Percentiles rank a stretch among this genome's conserved stretches.
Evolutionary conservation across 1,140 invertebrate species (phyloP).

Genomic region (Amphibalanus amphitrite): DNA sequence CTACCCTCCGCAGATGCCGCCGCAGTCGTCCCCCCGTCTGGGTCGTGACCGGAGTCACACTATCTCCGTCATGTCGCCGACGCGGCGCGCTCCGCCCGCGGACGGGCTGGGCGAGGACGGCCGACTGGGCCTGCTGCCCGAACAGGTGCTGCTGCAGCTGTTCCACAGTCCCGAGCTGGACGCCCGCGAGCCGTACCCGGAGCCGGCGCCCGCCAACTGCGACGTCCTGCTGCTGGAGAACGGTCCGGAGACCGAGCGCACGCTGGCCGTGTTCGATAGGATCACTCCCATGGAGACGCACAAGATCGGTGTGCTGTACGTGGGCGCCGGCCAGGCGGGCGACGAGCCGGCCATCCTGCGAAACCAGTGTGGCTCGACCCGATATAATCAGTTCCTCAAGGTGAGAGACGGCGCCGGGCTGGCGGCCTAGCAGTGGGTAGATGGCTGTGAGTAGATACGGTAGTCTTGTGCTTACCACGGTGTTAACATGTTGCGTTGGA

Average conservation of each 20-base stretch:
- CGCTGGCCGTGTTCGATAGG: conserved; percentile 41
- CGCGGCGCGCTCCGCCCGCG: conserved; percentile 22
- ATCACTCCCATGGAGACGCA: conserved; percentile 80
- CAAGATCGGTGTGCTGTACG: conserved; percentile 86
- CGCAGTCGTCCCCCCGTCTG: conserved; percentile 15
- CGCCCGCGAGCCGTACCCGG: too few relatives aligned
- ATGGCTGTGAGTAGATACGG: too few relatives aligned
- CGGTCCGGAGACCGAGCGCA: conserved; percentile 32
- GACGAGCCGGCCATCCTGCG: conserved; percentile 70
- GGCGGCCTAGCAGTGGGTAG: too few relatives aligned
- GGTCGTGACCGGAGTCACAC: conserved; percentile 53
- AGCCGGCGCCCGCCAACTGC: background rate
- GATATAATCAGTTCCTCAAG: conserved; percentile 34
- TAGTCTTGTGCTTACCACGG: too few relatives aligned
- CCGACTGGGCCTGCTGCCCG: background rate
- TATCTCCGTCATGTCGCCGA: conserved; percentile 66
- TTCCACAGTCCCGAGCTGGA: conserved; percentile 16
- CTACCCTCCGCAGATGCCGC: conserved; percentile 8
- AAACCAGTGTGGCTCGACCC: conserved; percentile 64
- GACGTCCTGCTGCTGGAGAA: background rate
- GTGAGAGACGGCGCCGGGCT: background rate
- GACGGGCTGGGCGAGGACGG: background rate
- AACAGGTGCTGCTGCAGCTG: conserved; percentile 14
- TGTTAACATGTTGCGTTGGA: too few relatives aligned
- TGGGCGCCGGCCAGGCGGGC: conserved; percentile 67